These are phyloP conservation scores for Pseudotriccus pelzelni DNA, from an alignment of 2,797 vertebrate genomes.

Conservation along the genomic window DNA sequence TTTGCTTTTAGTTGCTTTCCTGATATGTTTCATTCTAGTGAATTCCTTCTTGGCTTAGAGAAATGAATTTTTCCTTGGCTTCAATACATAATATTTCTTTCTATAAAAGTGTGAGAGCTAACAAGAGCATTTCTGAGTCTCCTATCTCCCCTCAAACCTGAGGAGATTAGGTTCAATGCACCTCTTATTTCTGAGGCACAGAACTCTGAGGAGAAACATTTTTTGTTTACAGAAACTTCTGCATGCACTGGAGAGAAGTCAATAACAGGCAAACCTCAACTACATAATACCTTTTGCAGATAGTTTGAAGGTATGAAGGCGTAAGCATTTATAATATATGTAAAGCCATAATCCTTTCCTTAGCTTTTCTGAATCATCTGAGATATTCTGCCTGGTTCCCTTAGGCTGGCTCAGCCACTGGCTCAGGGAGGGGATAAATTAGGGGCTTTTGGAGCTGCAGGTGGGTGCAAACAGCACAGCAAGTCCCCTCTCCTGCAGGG, in stretches of 20 bases:
- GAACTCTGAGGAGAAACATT: neutral
- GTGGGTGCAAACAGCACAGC: rapidly evolving
- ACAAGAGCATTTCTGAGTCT: neutral
- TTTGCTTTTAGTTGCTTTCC: neutral
- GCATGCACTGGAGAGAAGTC: neutral
- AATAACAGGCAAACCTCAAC: neutral
- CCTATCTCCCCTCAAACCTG: neutral
- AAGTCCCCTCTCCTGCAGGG: neutral
- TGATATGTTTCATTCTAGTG: neutral
- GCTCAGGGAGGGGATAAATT: neutral
- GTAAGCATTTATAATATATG: conserved; percentile 8
- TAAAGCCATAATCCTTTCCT: conserved; percentile 40
- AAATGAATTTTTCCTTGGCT: neutral
- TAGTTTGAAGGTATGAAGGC: neutral
- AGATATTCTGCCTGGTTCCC: neutral
- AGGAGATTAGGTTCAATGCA: neutral
- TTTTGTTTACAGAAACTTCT: neutral
- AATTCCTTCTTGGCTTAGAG: neutral
- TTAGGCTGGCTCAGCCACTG: neutral
- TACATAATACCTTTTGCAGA: neutral
- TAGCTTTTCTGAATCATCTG: neutral
- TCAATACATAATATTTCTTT: neutral
- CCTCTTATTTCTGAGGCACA: neutral
- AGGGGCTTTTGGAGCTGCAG: neutral
- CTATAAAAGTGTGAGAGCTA: neutral